A percentile compares a stretch with the other conserved stretches of the same genome.
These are phyloP conservation scores for Synanthedon myopaeformis DNA, from an alignment of 2,888 invertebrate species.

Conservation along the genomic window DNA sequence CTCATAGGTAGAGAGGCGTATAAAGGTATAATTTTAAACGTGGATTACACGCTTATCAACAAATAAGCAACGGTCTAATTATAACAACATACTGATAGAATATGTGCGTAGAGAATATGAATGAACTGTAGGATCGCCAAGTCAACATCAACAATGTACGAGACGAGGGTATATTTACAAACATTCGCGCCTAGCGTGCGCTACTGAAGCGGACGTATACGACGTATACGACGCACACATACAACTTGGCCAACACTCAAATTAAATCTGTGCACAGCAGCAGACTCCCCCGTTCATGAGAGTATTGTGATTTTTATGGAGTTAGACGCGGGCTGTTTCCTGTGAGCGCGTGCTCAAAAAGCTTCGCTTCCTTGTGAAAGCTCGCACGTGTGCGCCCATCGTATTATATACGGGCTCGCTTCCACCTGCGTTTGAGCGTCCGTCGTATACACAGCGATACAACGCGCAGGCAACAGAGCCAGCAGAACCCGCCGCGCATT, in stretches of 20 bases:
- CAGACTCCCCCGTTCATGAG: conserved; percentile 20
- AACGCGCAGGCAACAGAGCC: neutral
- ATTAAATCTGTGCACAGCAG: conserved; percentile 34
- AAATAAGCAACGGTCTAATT: no score
- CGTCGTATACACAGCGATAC: conserved; percentile 13
- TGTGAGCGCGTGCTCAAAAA: conserved; percentile 32
- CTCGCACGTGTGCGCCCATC: conserved; percentile 27
- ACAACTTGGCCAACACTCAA: conserved; percentile 31
- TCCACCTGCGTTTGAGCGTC: conserved; percentile 48
- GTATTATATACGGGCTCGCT: conserved; percentile 32
- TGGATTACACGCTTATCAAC: no score
- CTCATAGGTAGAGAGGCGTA: no score
- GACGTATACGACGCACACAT: conserved; percentile 31
- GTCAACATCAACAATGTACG: conserved; percentile 36
- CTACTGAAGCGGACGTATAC: conserved; percentile 35
- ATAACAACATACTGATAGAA: no score
- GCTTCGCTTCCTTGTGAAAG: conserved; percentile 43
- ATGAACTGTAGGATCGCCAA: conserved; percentile 8
- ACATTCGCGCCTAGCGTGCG: conserved; percentile 46
- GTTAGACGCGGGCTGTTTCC: conserved; percentile 24
- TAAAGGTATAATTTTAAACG: no score
- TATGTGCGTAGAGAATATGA: no score
- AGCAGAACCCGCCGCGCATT: conserved; percentile 48
- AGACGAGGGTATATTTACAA: conserved; percentile 51
- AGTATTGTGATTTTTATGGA: conserved; percentile 1